Evolutionary conservation across 2,113 vertebrate genomes (phyloP), one percentile per base, ranked within the genome.

Genomic region (Nematolebias whitei): DNA sequence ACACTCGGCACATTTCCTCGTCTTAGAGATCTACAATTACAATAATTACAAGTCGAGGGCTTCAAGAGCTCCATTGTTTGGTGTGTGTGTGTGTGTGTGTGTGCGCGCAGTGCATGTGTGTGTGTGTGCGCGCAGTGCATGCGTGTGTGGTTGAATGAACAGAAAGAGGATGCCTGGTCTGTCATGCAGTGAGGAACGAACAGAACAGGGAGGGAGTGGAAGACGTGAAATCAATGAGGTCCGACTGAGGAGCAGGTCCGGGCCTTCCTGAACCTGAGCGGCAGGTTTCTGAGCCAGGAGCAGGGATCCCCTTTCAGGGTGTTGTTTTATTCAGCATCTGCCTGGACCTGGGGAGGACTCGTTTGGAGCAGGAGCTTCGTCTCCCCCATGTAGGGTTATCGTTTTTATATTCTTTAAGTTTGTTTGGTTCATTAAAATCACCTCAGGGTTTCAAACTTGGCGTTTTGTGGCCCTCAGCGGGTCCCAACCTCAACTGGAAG

Each of bases 251-350:
- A 65, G 71, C 71, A 40, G 63, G 75, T 82, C 70, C 55, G 75
- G 75, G 64, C 70, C 60, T 54, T 77, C 80, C 63, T 84, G 76
- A 83, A 87, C 82, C 71, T 80, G 69, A 88, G 82, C 82, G 66
- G 67, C 32, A 53, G 18, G 45, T 29, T 13, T 54, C 50, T 3
- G 6, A 63, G 76, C 73, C 76, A 71, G 54, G 18, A 61, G 60
- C 45, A 82, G 52, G 82, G 80, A 78, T 89, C 86, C 44, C 45
- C 77, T 90, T 89, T 89, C 88, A 84, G 63, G 58, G 52, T 67
- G 75, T 78, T 89, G 85, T 86, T 90, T 89, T 88, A 89, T 90
- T 89, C 82, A 88, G 76, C 68, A 54, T 81, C 72, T 74, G 68
- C 68, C 50, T 16, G 47, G 72, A 66, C 22, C 79, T 54, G 76